phyloP scores from a whole-genome alignment of 2,113 vertebrate species.

The Xiphorhynchus elegans region DNA sequence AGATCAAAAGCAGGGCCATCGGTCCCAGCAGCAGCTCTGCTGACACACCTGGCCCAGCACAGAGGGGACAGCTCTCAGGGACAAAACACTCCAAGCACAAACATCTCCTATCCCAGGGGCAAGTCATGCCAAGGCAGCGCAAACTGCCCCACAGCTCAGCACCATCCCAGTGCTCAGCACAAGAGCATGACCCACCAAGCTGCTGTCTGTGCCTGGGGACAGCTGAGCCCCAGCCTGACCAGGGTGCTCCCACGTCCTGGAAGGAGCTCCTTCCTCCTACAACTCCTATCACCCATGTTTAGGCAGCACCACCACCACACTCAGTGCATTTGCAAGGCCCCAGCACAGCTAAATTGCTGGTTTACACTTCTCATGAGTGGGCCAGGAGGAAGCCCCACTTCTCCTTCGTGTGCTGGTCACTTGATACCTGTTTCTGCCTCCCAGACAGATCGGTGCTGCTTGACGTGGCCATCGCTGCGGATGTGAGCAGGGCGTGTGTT shows the following conservation, averaged over 20 bases:
- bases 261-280: neutral
- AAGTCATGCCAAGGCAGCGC: rapidly evolving
- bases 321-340: neutral
- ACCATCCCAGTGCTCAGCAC: rapidly evolving
- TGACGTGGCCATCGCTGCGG: rapidly evolving
- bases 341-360: neutral
- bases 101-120: neutral
- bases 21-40: neutral
- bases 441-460: rapidly evolving
- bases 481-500: slow-evolving; percentile 21
- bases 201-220: neutral
- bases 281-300: rapidly evolving
- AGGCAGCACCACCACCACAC: neutral
- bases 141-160: neutral
- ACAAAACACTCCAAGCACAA: neutral
- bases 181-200: rapidly evolving
- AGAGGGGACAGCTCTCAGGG: neutral
- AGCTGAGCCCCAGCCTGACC: neutral
- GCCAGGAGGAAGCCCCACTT: neutral
- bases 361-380: neutral
- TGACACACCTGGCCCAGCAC: rapidly evolving
- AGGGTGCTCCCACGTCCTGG: neutral
- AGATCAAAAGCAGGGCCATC: neutral
- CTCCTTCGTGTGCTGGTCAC: neutral
- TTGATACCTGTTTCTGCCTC: neutral